Evolutionary conservation across 2,888 invertebrate species (phyloP), one percentile per base, ranked within the genome.

Genomic region (Gandaritis pyraliata): DNA sequence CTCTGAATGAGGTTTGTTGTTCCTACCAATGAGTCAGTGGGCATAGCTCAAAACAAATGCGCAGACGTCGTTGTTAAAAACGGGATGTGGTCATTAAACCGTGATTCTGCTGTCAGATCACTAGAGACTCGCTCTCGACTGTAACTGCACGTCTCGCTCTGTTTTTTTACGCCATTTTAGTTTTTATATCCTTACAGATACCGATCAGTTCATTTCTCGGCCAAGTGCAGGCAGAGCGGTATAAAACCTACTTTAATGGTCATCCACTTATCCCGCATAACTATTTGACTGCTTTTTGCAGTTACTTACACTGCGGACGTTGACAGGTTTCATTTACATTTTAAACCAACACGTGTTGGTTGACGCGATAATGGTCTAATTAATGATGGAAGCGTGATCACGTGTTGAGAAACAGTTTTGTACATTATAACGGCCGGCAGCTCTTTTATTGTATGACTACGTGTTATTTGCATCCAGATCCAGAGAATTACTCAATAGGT

Each of bases 51-150:
- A 87, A 89, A 88, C 88, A 88, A 87, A 86, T 81, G 83, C 82
- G 80, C 86, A 84, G 82, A 84, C 87, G 77, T 76, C 75, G 82
- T 78, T 81, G 82, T 81, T 84, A 78, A 78, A 79, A 83, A 86
- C 90, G 90, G 88, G 91, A 91, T 90, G 88, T 87, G 87, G 85
- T 84, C 88, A 87, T 90, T 89, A 88, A 86, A 83, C 88, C 73
- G 90, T 85, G 90, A 90, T 90, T 90, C 84, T 83, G 76, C 80
- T 78, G 77, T 80, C 77, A 71, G 78, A 76, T 76, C 76, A 76
- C 74, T 77, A 71, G 69, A 72, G 68, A 68, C 69, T 71, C 64
- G 66, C 70, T 29, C 48, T 29, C 48, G 58, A 41, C 55, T 51
- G 58, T 57, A 39, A 55, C 62, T 56, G 55, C 58, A 45, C 45